These are phyloP conservation scores for Chymomyza caudatula DNA, from an alignment of 2,888 invertebrate genomes.

Conservation along the genomic window DNA sequence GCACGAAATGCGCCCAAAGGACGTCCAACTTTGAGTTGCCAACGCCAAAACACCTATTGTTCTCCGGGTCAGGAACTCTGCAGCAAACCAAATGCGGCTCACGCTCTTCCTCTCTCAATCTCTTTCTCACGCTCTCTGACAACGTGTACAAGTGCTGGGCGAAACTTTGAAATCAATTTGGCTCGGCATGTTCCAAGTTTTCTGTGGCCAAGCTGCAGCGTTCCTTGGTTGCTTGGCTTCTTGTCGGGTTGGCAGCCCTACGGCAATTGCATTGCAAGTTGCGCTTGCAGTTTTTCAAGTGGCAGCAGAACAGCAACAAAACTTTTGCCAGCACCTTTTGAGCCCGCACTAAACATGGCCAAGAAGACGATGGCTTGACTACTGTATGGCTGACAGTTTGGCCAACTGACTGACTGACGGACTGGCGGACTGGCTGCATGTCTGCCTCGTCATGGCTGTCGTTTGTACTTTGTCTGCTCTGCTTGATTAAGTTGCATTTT, in stretches of 20 bases:
- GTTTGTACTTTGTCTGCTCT: neutral
- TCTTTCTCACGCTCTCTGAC: neutral
- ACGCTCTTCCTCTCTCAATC: too few relatives aligned
- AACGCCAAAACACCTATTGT: neutral
- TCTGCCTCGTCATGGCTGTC: neutral
- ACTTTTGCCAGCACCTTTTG: neutral
- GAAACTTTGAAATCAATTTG: conserved; percentile 23
- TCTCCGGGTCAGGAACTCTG: neutral
- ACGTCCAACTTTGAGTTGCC: conserved; percentile 1
- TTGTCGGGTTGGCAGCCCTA: neutral
- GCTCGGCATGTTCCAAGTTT: conserved; percentile 14
- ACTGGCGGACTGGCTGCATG: neutral
- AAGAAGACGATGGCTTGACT: neutral
- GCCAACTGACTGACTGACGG: neutral
- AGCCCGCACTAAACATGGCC: neutral
- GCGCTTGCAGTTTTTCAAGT: neutral
- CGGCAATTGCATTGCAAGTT: conserved; percentile 14
- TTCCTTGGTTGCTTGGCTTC: neutral
- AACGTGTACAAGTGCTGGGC: neutral
- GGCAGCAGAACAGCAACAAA: neutral
- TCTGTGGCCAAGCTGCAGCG: neutral
- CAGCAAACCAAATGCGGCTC: neutral
- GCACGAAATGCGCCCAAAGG: conserved; percentile 12
- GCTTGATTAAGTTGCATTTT: conserved; percentile 6
- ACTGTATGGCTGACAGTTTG: neutral